Evolutionary conservation across 35 echinoderm and acorn worm species (phyloP), one percentile per base, ranked within the genome.

Genomic region (Ophiothrix spiculata): DNA sequence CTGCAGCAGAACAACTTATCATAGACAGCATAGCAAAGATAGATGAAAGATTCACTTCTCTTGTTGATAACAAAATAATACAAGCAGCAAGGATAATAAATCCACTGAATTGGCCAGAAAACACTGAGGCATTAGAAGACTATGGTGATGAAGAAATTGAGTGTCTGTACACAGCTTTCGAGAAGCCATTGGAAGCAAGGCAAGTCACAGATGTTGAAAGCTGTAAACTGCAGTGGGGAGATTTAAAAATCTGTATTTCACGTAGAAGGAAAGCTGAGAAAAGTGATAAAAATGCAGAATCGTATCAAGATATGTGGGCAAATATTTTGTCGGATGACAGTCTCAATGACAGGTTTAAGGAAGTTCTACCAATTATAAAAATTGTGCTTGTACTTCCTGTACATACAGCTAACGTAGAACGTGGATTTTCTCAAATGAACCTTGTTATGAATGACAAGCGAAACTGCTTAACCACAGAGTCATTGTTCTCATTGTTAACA

Each of bases 361-460:
- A n/a, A n/a, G n/a, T n/a, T n/a, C n/a, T 6, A 75, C 2, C 21
- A 75, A 75, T 75, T 33, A 75, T 75, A n/a, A 75, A 75, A 75
- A 75, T 75, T 6, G 35, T 75, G n/a, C 73, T 6, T 21, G 73
- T 75, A 6, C 73, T 75, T 75, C 73, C 73, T 75, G 73, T 75
- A 31, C 73, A 75, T 33, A 75, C 73, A 31, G 73, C 73, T 33
- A 75, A 21, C 73, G 1, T 75, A 33, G 73, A 75, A 21, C 73
- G 73, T 75, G 73, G 73, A 31, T 75, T 75, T 19, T 31, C n/a
- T 33, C 73, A 75, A 2, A 75, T 75, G 73, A 75, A 75, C 73
- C 4, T 75, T 10, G 35, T 33, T 31, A 75, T 75, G 73, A 33
- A 75, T 33, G 35, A 10, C 35, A 75, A 75, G 35, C 73, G 73